A percentile compares a stretch with the other conserved stretches of the same genome.
phyloP scores from a whole-genome alignment of 2,888 invertebrate species.

The Sinohyriopsis cumingii region DNA sequence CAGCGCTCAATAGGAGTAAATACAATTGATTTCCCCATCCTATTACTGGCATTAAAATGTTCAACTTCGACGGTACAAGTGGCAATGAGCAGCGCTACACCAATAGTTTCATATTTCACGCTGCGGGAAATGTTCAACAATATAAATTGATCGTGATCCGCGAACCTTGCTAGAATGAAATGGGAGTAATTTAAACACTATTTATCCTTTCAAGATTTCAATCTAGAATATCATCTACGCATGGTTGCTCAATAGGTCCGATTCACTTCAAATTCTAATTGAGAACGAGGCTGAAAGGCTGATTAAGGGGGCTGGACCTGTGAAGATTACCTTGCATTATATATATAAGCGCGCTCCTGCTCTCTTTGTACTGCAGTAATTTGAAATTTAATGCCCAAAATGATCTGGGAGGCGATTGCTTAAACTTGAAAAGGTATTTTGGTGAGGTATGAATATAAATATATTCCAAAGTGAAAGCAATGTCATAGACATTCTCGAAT shows the following conservation, averaged over 20 bases:
- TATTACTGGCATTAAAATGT: too few relatives aligned
- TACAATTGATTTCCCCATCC: too few relatives aligned
- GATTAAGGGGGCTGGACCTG: slow-evolving; percentile 22
- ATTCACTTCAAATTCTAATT: too few relatives aligned
- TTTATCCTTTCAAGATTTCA: too few relatives aligned
- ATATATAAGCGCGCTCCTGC: slow-evolving; percentile 18
- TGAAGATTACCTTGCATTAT: slow-evolving; percentile 17
- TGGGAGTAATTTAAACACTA: slow-evolving; percentile 26
- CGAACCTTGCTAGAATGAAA: slow-evolving; percentile 8
- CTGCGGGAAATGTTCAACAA: slow-evolving; percentile 21
- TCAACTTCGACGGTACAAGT: slow-evolving; percentile 19
- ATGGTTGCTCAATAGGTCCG: too few relatives aligned
- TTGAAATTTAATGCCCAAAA: slow-evolving; percentile 28
- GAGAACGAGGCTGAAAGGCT: not conserved
- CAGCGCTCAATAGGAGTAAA: too few relatives aligned
- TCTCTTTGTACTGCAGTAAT: slow-evolving; percentile 29
- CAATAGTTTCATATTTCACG: slow-evolving; percentile 25
- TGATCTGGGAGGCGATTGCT: slow-evolving; percentile 14
- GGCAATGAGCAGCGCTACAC: slow-evolving; percentile 21
- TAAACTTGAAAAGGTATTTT: too few relatives aligned
- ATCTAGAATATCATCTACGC: too few relatives aligned
- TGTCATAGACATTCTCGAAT: too few relatives aligned
- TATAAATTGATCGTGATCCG: slow-evolving; percentile 25
- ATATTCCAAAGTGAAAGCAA: too few relatives aligned
- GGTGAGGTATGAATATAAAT: too few relatives aligned